Base-by-base conservation (phyloP, 2,113 vertebrate genomes). In the Romanogobio albipinnatus region DNA sequence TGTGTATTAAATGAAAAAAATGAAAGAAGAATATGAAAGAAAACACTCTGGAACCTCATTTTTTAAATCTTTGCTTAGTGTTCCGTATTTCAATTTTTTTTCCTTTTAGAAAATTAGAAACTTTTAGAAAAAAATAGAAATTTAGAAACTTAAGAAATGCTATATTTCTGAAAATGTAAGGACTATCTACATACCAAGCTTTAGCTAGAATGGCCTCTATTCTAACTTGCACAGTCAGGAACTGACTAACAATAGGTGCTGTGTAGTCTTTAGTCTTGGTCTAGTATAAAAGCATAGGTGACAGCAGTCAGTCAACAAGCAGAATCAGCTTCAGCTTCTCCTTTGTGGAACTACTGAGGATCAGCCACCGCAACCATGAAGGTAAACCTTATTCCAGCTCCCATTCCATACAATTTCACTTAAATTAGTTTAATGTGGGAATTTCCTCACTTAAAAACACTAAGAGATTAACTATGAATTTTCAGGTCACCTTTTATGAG, bases 401-500 rank as follows among this genome's bases (percentile, higher is more conserved):
- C 39, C 2, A 64, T 68, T 68, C 5, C 10, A 47, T 19, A 47
- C 13, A 29, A 43, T 13, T 29, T 66, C 0, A 43, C 19, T 70
- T 3, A 68, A 70, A 2, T 39, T 19, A 19, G 8, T 17, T 39
- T 39, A 64, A 64, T 64, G 24, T 68, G 17, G 39, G 22, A 58
- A 22, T 33, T 24, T 49, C 10, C 24, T 76, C 17, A 39, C 29
- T 77, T 39, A 22, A 77, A 36, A 13, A 0, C 24, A 36, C 24
- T 15, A 33, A 53, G 26, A 76, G 4, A 26, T 8, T 17, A 2
- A 26, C 10, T 78, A 4, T 56, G 8, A 77, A 7, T 43, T 83
- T 36, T 53, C 59, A 94, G 92, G 91, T 92, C 59, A 91, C 89
- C 64, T 94, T 93, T 88, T 94, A 91, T 11, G 91, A 93, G 89